Base-by-base conservation (phyloP, 2,888 invertebrate genomes). In the Perizoma affinitatum region DNA sequence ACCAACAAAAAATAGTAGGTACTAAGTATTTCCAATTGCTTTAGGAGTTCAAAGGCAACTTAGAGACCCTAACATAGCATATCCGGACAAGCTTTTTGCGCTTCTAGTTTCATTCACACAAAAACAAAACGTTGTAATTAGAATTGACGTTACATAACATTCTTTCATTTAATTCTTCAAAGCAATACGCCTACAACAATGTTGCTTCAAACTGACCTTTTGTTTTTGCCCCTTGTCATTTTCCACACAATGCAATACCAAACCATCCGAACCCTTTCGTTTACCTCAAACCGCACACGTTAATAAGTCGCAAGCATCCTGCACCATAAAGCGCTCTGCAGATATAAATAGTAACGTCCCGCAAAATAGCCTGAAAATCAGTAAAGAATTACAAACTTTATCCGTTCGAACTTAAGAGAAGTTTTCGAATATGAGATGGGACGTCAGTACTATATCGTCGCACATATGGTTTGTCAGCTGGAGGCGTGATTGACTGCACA, bases 401-500 rank as follows among this genome's bases (percentile, higher is more conserved):
- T 1, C 0, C 0, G 0, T 0, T 34, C 5, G 0, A 1, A 0
- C 0, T 44, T 54, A 62, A 42, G 58, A 59, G 34, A 9, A 0
- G 0, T 10, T 55, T 56, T 60, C 4, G 4, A 10, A 33, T 36
- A 22, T 41, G 10, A 35, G 11, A 6, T 10, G 4, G n/a, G 11
- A 36, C 22, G 53, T 40, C 60, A 59, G 63, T 59, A 55, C 57
- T 40, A 50, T 73, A 70, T 75, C 72, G 43, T 70, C 73, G 73
- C 67, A 66, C 73, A 74, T 81, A 81, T 78, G 79, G 79, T 76
- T 78, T 78, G 78, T 78, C 82, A 67, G 73, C 72, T 74, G 72
- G 57, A 63, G 49, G 45, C 63, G 72, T 86, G 86, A 87, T 86
- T 81, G 82, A 87, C 83, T 82, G 81, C 81, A 68, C 79, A 79